phyloP scores from a whole-genome alignment of 2,888 invertebrate genomes.

The Pimpla rufipes region DNA sequence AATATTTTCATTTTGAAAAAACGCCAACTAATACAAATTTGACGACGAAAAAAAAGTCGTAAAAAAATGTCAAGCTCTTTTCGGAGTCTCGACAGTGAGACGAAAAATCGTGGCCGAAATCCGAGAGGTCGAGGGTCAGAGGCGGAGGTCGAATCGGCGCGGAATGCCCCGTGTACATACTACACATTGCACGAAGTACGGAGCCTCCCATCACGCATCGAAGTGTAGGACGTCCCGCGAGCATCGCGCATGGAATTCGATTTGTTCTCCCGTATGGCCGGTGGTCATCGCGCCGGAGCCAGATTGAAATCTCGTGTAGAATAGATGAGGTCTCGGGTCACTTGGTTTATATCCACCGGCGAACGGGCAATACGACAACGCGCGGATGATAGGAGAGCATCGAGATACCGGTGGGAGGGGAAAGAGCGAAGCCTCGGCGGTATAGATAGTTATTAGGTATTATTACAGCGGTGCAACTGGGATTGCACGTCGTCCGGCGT shows the following conservation, averaged over 20 bases:
- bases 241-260: conserved; percentile 64
- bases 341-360: conserved; percentile 53
- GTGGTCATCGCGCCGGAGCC: conserved; percentile 58
- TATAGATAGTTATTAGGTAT: conserved; percentile 33
- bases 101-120: too few relatives aligned
- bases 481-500: not conserved
- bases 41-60: too few relatives aligned
- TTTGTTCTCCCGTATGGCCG: conserved; percentile 54
- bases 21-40: too few relatives aligned
- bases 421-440: not conserved
- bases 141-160: too few relatives aligned
- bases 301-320: conserved; percentile 67
- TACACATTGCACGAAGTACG: conserved; percentile 26
- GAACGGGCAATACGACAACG: conserved; percentile 4
- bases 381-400: conserved; percentile 6
- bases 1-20: too few relatives aligned
- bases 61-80: too few relatives aligned
- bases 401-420: not conserved
- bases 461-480: conserved; percentile 6
- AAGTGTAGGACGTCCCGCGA: conserved; percentile 54
- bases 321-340: conserved; percentile 64
- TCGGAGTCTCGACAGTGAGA: too few relatives aligned
- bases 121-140: too few relatives aligned
- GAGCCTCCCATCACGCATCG: conserved; percentile 46
- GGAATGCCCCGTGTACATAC: conserved; percentile 14